phyloP scores from a whole-genome alignment of 30 jellyfish, hydroid and myxozoan species.

The Haliclystus octoradiatus region DNA sequence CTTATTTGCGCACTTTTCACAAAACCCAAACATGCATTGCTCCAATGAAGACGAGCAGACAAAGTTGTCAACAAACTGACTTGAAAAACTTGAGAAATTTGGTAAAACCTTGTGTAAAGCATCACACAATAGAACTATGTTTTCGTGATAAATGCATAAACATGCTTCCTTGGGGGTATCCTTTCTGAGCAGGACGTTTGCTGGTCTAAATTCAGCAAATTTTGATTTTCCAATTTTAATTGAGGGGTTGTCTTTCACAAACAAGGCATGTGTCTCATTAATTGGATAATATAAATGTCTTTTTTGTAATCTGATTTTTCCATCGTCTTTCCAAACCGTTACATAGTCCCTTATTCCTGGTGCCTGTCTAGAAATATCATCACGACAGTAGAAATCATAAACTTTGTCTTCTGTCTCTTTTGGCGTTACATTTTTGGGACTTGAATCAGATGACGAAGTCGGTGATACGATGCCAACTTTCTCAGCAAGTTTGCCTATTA shows the following conservation, averaged over 20 bases:
- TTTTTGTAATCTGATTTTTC: constrained; percentile 2
- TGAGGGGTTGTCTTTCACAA: constrained; percentile 7
- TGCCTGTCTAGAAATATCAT: constrained; percentile 17
- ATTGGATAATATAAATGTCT: constrained; percentile 6
- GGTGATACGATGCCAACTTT: not conserved
- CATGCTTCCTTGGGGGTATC: constrained; percentile 27
- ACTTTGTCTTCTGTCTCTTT: constrained; percentile 6
- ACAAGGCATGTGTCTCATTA: constrained; percentile 1
- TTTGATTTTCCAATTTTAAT: constrained; percentile 3
- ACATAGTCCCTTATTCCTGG: constrained; percentile 30
- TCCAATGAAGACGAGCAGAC: constrained; percentile 38
- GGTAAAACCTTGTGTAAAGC: constrained; percentile 32
- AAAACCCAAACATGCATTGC: constrained; percentile 27
- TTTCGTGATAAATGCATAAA: constrained; percentile 33
- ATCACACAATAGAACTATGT: constrained; percentile 30
- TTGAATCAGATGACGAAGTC: not conserved
- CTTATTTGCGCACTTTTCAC: constrained; percentile 22
- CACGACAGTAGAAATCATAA: constrained; percentile 3
- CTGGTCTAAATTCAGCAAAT: constrained; percentile 10
- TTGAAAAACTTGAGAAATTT: constrained; percentile 35
- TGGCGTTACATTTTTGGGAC: not conserved
- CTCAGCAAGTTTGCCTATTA: constrained; percentile 1
- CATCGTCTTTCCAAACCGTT: constrained; percentile 20
- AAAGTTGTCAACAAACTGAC: constrained; percentile 29
- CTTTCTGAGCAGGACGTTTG: constrained; percentile 21